Conservation (phyloP, 2,888 invertebrate species). For the Lordiphosa andalusiaca region DNA sequence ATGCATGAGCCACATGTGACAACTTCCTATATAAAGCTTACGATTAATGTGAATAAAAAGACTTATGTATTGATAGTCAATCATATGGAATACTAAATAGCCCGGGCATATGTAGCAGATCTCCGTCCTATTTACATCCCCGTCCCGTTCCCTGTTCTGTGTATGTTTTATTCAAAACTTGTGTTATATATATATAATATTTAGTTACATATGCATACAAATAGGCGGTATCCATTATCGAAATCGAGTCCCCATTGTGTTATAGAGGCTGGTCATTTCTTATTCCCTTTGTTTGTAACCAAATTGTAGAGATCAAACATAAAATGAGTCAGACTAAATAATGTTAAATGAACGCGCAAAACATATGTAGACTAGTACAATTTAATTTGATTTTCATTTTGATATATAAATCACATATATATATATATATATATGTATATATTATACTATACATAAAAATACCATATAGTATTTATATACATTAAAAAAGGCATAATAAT, state of each 20-base stretch:
- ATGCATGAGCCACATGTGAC: slow-evolving; percentile 19
- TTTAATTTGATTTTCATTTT: slow-evolving; percentile 32
- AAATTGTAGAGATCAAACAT: slow-evolving; percentile 40
- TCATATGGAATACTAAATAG: slow-evolving; percentile 40
- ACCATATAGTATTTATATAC: slow-evolving; percentile 14
- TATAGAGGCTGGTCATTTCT: slow-evolving; percentile 23
- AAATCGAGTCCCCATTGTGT: slow-evolving; percentile 20
- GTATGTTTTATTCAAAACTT: slow-evolving; percentile 1
- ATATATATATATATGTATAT: slow-evolving; percentile 10
- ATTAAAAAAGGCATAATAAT: no score
- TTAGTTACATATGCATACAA: not conserved
- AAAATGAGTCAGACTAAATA: slow-evolving; percentile 64
- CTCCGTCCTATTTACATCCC: slow-evolving; percentile 1
- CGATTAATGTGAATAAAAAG: slow-evolving; percentile 65
- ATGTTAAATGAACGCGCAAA: slow-evolving; percentile 41
- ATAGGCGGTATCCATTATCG: not conserved
- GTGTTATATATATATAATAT: slow-evolving; percentile 8
- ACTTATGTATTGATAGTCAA: slow-evolving; percentile 59
- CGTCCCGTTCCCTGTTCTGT: no score
- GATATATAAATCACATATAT: slow-evolving; percentile 9
- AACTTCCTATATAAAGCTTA: slow-evolving; percentile 36
- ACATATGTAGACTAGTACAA: slow-evolving; percentile 32
- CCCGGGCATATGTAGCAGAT: slow-evolving; percentile 27
- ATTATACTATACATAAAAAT: not conserved
- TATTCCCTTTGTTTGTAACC: slow-evolving; percentile 18